Conservation (phyloP, 2,888 invertebrate genomes). For the Harpalus rubripes region DNA sequence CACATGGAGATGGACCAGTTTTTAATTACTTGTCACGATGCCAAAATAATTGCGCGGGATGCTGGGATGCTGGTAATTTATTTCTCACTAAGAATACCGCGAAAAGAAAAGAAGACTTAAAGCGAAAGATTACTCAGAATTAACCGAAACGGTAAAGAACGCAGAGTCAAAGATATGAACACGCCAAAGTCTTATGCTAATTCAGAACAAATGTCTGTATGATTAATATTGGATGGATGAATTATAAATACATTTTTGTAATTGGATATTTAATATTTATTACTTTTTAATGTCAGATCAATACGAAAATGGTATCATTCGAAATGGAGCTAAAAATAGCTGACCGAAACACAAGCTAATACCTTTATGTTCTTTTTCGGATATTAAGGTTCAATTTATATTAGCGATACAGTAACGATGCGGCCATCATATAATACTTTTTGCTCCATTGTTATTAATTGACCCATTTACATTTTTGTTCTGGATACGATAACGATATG, state of each 20-base stretch:
- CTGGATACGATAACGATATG: too few species aligned
- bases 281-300: constrained; percentile 43
- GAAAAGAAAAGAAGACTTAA: constrained; percentile 17
- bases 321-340: not conserved
- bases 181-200: constrained; percentile 43
- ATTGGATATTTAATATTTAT: constrained; percentile 51
- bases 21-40: constrained; percentile 64
- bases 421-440: too few species aligned
- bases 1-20: constrained; percentile 63
- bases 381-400: not conserved
- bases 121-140: constrained; percentile 21
- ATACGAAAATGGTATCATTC: constrained; percentile 37
- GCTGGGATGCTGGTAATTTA: constrained; percentile 25
- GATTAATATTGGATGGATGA: constrained; percentile 23
- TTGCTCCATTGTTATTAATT: too few species aligned
- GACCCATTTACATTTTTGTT: too few species aligned
- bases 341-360: not conserved
- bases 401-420: too few species aligned
- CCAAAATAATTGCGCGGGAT: constrained; percentile 63
- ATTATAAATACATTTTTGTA: constrained; percentile 52
- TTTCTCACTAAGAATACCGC: constrained; percentile 50
- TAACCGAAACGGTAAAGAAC: constrained; percentile 16
- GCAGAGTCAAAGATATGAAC: constrained; percentile 10
- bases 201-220: constrained; percentile 31
- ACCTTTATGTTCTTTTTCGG: not conserved